phyloP scores from a whole-genome alignment of 2,888 invertebrate genomes.

The Cataglyphis rosenhaueri region DNA sequence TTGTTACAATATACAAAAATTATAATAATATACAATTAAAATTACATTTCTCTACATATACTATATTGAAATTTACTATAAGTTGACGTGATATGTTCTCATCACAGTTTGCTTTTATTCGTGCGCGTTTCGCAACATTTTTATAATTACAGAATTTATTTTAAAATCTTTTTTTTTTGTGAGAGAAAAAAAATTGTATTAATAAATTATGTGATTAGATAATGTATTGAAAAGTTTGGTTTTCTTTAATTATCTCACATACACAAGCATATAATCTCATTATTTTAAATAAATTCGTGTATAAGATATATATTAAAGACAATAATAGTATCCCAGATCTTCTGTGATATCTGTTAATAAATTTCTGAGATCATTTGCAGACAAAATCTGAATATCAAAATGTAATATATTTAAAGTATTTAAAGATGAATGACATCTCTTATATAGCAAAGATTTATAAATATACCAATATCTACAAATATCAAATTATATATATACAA shows the following conservation, averaged over 20 bases:
- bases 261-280: neutral
- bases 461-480: neutral
- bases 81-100: constrained; percentile 67
- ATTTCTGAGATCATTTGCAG: neutral
- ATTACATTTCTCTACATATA: neutral
- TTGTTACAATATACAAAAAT: neutral
- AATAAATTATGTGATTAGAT: neutral
- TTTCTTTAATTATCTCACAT: neutral
- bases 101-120: constrained; percentile 69
- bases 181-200: neutral
- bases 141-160: neutral
- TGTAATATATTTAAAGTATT: neutral
- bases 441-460: neutral
- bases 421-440: neutral
- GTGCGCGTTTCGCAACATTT: neutral
- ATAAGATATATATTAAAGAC: neutral
- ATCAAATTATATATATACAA: neutral
- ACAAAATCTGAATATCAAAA: neutral
- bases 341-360: neutral
- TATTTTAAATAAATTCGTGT: neutral
- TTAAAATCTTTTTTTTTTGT: neutral
- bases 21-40: constrained; percentile 56
- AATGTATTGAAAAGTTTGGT: neutral
- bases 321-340: neutral
- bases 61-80: neutral